A percentile compares a stretch with the other conserved stretches of the same genome.
phyloP scores from a whole-genome alignment of 2,797 vertebrate genomes.

The Tympanoctomys barrerae region DNA sequence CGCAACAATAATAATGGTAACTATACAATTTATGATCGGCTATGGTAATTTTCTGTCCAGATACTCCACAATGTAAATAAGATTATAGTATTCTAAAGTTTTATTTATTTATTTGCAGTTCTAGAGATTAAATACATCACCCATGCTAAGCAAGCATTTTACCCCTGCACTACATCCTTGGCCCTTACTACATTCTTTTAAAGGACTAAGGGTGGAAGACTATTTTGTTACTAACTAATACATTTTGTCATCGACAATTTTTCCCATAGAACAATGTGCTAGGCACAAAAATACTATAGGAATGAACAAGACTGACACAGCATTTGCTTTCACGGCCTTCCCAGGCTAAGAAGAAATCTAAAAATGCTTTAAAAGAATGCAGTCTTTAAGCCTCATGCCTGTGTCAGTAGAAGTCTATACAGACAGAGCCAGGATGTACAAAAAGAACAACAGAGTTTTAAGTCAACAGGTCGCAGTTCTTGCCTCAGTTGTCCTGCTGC shows the following conservation, averaged over 20 bases:
- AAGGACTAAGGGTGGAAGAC: neutral
- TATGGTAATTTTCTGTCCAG: constrained; percentile 51
- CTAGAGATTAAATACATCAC: neutral
- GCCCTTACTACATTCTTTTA: neutral
- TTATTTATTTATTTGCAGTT: neutral
- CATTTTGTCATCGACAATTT: neutral
- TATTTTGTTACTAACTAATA: constrained; percentile 10
- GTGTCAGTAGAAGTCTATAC: neutral
- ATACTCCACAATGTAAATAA: neutral
- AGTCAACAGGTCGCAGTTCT: neutral
- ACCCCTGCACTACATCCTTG: neutral
- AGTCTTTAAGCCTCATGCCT: neutral
- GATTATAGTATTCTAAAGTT: no score
- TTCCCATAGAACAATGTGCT: neutral
- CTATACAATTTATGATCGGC: constrained; percentile 22
- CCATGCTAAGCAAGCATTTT: neutral
- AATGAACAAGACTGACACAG: neutral
- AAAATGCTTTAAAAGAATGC: neutral
- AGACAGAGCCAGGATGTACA: neutral
- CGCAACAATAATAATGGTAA: neutral
- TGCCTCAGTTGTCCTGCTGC: neutral
- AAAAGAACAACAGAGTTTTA: neutral
- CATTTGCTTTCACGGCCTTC: neutral
- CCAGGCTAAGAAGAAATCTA: neutral
- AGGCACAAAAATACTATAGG: neutral